Evolutionary conservation across 2,797 vertebrate species (phyloP).

Genomic region (Rhynchotus rufescens): DNA sequence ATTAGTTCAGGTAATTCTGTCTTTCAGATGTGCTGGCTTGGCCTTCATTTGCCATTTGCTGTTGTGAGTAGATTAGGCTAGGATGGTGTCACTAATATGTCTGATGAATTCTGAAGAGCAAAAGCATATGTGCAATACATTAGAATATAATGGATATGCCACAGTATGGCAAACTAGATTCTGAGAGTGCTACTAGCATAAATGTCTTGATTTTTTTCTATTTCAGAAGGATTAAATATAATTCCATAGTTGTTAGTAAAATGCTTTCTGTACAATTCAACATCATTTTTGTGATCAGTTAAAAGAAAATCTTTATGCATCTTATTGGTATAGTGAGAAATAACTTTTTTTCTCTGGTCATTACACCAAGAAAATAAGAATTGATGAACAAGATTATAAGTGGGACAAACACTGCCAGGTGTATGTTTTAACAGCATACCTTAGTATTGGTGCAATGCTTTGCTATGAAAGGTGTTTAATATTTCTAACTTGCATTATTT

Average conservation of each 20-base stretch:
- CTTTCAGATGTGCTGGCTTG: background rate
- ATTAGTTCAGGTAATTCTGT: conserved; percentile 89
- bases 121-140: background rate
- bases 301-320: background rate
- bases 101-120: background rate
- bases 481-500: background rate
- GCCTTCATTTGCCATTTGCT: background rate
- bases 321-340: background rate
- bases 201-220: background rate
- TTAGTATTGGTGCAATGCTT: background rate
- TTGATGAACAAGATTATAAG: background rate
- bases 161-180: background rate
- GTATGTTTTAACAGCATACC: background rate
- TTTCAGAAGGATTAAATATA: background rate
- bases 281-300: background rate
- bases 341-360: background rate
- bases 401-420: background rate
- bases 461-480: background rate
- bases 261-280: background rate
- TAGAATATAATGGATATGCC: too few species aligned
- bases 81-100: background rate
- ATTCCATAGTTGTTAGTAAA: background rate
- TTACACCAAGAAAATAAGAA: background rate
- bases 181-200: background rate
- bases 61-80: background rate